Base-by-base conservation (phyloP, 2,113 vertebrate species). In the Lepus europaeus region DNA sequence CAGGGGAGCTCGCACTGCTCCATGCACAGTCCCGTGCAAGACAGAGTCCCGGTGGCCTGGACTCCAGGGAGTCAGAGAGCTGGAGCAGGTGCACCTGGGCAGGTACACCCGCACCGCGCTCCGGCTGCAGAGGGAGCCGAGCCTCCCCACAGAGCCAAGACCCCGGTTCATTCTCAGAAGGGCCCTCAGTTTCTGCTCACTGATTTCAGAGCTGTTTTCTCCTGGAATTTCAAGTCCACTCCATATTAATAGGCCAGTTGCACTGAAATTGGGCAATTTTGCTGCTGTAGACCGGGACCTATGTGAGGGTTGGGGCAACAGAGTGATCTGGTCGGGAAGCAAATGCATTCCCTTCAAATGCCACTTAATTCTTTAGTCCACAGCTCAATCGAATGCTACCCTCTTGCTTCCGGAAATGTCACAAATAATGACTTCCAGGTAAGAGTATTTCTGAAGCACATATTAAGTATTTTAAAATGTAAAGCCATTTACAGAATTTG, bases 101-200 rank as follows among this genome's bases (percentile, higher is more conserved):
- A 63, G 73, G 31, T 66, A 14, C 5, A 0, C 2, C 31, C 20
- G 9, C 0, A 0, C 25, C 13, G 36, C 31, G 56, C 79, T 70
- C 49, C 25, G 73, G 33, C 23, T 61, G 1, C 31, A 88, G 84
- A 49, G 19, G 12, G 79, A 23, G 25, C 31, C 13, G n/a, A 16
- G 3, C 49, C 77, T 93, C 85, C 36, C 1, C 0, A 0, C 49
- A 3, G 56, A 20, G 45, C 4, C 49, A 31, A 63, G 88, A 61
- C 36, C 17, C 13, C 19, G 49, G 53, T 72, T 20, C 85, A 72
- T 22, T 91, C 68, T 92, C 96, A 45, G 49, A 59, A 87, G 91
- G 91, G 25, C 82, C 87, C 72, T 90, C 51, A 27, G 64, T 97
- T 95, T 89, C 95, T 86, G 23, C 9, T 61, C 82, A n/a, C 36